Evolutionary conservation across 2,797 vertebrate species (phyloP).

Genomic region (Heterohyrax brucei): DNA sequence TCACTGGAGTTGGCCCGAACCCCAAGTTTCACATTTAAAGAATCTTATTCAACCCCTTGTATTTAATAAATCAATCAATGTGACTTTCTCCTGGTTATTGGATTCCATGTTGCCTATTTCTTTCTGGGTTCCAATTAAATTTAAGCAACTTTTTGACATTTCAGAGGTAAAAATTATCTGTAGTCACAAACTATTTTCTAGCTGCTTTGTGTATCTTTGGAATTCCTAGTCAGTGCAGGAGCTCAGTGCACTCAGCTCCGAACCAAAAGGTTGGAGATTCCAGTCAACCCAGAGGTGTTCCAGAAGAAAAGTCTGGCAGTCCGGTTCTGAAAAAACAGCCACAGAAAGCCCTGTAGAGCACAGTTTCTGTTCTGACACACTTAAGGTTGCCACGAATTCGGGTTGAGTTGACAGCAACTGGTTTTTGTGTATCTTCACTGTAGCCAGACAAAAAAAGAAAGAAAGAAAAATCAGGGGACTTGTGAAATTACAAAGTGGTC

Average conservation of each 20-base stretch:
- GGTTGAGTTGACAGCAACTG: not conserved
- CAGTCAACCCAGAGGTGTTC: not conserved
- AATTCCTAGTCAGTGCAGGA: not conserved
- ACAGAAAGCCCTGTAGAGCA: not conserved
- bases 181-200: slow-evolving; percentile 80
- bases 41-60: slow-evolving; percentile 15
- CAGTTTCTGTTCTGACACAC: not conserved
- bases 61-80: slow-evolving; percentile 59
- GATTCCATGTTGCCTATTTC: slow-evolving; percentile 75
- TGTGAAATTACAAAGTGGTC: slow-evolving; percentile 76
- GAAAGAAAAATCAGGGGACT: not conserved
- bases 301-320: not conserved
- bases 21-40: slow-evolving; percentile 43
- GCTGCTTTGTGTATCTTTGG: slow-evolving; percentile 69
- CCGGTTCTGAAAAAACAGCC: not conserved
- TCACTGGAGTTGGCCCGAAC: not conserved
- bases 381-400: not conserved
- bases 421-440: not conserved
- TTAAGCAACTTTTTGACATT: slow-evolving; percentile 83
- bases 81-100: slow-evolving; percentile 78
- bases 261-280: not conserved
- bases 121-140: slow-evolving; percentile 78
- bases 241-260: not conserved
- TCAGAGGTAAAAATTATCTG: slow-evolving; percentile 75
- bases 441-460: slow-evolving; percentile 57